Conservation (phyloP, 2,888 invertebrate genomes). For the Cephus pygmeus region DNA sequence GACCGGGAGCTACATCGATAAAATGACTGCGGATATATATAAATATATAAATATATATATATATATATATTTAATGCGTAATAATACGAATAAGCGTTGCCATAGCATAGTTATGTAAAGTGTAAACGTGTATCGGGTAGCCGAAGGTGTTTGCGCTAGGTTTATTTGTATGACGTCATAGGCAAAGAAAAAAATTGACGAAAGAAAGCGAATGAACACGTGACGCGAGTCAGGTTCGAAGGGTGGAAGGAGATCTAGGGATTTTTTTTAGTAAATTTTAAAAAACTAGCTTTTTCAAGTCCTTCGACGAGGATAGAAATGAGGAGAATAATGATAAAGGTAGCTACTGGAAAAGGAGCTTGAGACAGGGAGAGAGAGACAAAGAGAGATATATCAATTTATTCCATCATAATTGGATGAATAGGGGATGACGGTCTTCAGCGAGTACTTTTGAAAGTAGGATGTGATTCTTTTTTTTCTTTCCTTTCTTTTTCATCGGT, state of each 20-base stretch:
- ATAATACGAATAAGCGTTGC: constrained; percentile 21
- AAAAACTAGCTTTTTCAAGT: background rate
- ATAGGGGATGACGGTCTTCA: background rate
- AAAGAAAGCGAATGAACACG: background rate
- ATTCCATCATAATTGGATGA: background rate
- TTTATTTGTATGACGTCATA: background rate
- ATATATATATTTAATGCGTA: constrained; percentile 9
- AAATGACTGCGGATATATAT: constrained; percentile 18
- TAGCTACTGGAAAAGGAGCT: background rate
- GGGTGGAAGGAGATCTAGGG: background rate
- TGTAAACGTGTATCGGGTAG: background rate
- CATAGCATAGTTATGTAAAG: constrained; percentile 18
- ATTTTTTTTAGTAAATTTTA: background rate
- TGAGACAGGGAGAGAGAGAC: background rate
- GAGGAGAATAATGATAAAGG: background rate
- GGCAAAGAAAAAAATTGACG: background rate
- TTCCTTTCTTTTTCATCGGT: background rate
- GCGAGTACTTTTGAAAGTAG: background rate
- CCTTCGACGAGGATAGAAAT: background rate
- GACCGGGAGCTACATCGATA: constrained; percentile 18
- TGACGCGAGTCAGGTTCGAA: background rate
- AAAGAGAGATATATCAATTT: background rate
- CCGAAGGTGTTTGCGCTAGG: background rate
- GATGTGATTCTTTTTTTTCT: background rate
- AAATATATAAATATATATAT: constrained; percentile 16